Evolutionary conservation across 2,797 vertebrate genomes (phyloP), one percentile per base, ranked within the genome.

Genomic region (Dendrocincla fuliginosa): DNA sequence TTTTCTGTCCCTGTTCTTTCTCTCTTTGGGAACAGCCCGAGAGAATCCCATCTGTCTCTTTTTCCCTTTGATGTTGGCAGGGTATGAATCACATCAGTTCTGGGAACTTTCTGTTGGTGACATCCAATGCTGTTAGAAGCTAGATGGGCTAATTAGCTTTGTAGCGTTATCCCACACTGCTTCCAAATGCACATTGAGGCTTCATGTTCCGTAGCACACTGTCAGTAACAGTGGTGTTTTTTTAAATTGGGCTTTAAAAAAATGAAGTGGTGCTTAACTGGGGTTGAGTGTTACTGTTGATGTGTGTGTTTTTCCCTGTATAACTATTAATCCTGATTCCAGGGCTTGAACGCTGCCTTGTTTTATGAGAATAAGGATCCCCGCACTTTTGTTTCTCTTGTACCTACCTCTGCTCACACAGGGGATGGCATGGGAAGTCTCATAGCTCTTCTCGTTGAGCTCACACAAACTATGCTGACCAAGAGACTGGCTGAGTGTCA

Each of bases 361-460:
- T 99, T 99, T 96, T 98, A 97, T 87, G 99, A 99, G 97, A 99
- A 99, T 95, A 99, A 99, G 97, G 99, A 99, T 97, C 99, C 98
- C 2, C 98, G 99, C 49, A 99, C 99, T 18, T 99, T 99, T 50
- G 98, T 99, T 94, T 99, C 99, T 25, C 93, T 99, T 98, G 98
- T 99, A 87, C 99, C 99, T 87, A 99, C 99, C 74, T 99, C 99
- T 75, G 99, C 99, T 79, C 99, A 99, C 98, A 99, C 99, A 75
- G 99, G 99, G 4, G 99, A 99, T 89, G 99, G 99, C 64, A 99
- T 99, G 99, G 99, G 99, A 32, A 99, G 99, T 97, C 98, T 99
- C 73, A 99, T 99, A 84, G 98, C 97, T n/a, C 98, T 99, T 42
- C 97, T 99, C 3, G 99, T 99, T 4, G 99, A 99, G 76, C 98